phyloP scores from a whole-genome alignment of 2,797 vertebrate genomes.

The Vultur gryphus region DNA sequence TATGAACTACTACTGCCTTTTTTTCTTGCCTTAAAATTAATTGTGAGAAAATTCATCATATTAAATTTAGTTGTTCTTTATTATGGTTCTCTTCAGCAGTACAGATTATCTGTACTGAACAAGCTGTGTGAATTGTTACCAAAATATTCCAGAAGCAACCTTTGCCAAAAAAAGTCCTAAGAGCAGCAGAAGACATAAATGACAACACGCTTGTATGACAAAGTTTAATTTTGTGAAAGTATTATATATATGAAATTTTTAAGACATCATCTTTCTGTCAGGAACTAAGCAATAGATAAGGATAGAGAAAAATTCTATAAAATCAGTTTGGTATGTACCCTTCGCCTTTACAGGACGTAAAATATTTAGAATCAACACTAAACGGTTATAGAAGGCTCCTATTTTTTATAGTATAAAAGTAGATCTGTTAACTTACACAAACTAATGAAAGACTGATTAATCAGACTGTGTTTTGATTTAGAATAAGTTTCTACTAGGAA shows the following conservation, averaged over 20 bases:
- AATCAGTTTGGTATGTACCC: not conserved
- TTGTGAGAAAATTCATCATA: not conserved
- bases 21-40: constrained; percentile 13
- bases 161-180: not conserved
- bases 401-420: not conserved
- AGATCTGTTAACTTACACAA: not conserved
- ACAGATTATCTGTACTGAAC: not conserved
- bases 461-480: not conserved
- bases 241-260: not conserved
- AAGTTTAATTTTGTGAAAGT: not conserved
- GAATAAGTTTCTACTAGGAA: not conserved
- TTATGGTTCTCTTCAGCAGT: not conserved
- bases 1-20: not conserved
- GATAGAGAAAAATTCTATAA: not conserved
- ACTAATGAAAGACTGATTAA: not conserved
- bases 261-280: not conserved
- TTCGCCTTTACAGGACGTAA: not conserved
- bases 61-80: not conserved
- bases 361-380: not conserved
- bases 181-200: not conserved
- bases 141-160: not conserved
- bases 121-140: not conserved
- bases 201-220: not conserved
- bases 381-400: not conserved
- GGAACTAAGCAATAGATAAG: not conserved